These are phyloP conservation scores for Tachycineta bicolor DNA, from an alignment of 2,113 vertebrate genomes.

Conservation along the genomic window DNA sequence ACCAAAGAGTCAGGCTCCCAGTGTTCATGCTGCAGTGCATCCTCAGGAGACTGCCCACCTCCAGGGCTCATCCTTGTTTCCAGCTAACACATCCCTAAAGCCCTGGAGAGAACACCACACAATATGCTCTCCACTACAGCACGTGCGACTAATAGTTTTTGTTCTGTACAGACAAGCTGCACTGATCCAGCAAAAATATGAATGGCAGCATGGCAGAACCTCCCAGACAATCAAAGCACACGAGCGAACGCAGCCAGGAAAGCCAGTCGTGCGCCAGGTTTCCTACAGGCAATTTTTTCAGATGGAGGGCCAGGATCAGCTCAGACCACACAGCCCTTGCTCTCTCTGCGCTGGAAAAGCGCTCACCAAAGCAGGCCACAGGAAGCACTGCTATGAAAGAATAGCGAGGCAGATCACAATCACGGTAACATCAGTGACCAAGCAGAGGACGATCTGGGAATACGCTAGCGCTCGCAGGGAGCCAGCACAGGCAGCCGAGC, in stretches of 20 bases:
- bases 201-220: background rate
- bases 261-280: background rate
- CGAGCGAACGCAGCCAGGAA: background rate
- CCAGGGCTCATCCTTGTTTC: background rate
- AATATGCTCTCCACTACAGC: background rate
- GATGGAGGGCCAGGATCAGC: background rate
- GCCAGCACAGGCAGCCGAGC: fast-evolving
- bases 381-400: background rate
- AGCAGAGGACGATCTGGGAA: too few species aligned
- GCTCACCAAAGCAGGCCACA: background rate
- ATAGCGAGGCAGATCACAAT: background rate
- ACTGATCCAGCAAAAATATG: background rate
- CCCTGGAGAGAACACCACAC: background rate
- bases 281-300: background rate
- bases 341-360: background rate
- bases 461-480: background rate
- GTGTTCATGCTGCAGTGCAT: background rate
- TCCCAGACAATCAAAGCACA: background rate
- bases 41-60: background rate
- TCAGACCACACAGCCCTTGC: background rate
- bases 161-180: background rate
- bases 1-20: background rate
- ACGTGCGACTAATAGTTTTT: fast-evolving
- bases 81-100: background rate
- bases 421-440: background rate